phyloP scores from a whole-genome alignment of 2,797 vertebrate genomes.

The Eutrigla gurnardus region DNA sequence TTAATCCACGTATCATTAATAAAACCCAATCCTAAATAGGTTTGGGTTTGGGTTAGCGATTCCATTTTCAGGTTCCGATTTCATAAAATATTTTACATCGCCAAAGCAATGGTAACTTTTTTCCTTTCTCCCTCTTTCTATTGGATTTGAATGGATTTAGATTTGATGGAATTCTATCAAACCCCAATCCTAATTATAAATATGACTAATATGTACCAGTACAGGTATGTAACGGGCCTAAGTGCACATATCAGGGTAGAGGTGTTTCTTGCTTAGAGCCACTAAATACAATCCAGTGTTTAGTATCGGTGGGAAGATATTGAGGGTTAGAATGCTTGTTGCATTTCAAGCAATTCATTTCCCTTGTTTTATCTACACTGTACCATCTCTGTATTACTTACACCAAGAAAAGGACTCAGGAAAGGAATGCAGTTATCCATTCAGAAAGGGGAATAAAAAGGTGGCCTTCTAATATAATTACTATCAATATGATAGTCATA shows the following conservation, averaged over 20 bases:
- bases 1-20: too few relatives aligned
- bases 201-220: neutral
- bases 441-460: neutral
- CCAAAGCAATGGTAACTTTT: neutral
- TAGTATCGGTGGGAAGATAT: neutral
- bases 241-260: neutral
- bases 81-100: neutral
- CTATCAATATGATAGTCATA: neutral
- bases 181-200: neutral
- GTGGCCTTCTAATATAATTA: neutral
- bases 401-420: neutral
- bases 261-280: neutral
- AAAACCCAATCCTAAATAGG: too few relatives aligned
- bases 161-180: neutral
- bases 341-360: neutral
- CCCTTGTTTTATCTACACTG: neutral
- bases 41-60: neutral
- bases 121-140: neutral
- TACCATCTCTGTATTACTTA: neutral
- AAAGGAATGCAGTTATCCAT: neutral
- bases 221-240: neutral
- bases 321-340: slow-evolving; percentile 5
- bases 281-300: neutral
- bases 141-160: slow-evolving; percentile 10
- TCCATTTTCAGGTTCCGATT: neutral